Conservation (phyloP, 30 jellyfish, hydroid and myxozoan genomes). For the Clytia hemisphaerica region DNA sequence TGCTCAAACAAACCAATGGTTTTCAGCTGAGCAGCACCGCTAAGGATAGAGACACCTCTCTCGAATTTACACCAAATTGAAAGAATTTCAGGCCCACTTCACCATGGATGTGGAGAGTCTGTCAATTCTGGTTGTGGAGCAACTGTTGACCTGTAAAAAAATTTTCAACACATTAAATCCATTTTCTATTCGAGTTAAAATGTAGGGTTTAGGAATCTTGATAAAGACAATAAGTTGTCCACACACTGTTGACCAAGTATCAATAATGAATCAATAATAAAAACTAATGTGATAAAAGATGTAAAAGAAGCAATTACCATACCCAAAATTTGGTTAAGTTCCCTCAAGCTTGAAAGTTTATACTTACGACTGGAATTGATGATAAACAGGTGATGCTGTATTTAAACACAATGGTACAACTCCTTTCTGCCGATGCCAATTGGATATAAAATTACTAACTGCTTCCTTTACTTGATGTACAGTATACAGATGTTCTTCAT, state of each 20-base stretch:
- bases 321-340: neutral
- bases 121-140: constrained; percentile 94
- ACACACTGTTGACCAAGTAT: too few relatives aligned
- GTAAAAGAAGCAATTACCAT: neutral
- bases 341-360: neutral
- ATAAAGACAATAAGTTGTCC: too few relatives aligned
- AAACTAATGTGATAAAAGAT: too few relatives aligned
- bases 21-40: too few relatives aligned
- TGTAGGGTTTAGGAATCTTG: neutral
- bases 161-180: neutral
- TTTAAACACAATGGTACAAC: constrained; percentile 84
- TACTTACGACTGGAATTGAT: constrained; percentile 80
- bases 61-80: too few relatives aligned
- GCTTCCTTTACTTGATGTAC: constrained; percentile 78
- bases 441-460: constrained; percentile 54
- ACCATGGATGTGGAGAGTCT: constrained; percentile 92
- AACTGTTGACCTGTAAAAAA: constrained; percentile 66
- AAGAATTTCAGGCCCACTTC: too few relatives aligned
- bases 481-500: constrained; percentile 72
- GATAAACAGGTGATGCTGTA: constrained; percentile 87
- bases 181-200: neutral
- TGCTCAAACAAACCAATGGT: too few relatives aligned
- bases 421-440: constrained; percentile 70
- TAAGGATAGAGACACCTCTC: too few relatives aligned
- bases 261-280: too few relatives aligned